Percentiles rank a stretch among this genome's conserved stretches.
Conservation (phyloP, 2,113 vertebrate genomes). For the Epinephelus fuscoguttatus region DNA sequence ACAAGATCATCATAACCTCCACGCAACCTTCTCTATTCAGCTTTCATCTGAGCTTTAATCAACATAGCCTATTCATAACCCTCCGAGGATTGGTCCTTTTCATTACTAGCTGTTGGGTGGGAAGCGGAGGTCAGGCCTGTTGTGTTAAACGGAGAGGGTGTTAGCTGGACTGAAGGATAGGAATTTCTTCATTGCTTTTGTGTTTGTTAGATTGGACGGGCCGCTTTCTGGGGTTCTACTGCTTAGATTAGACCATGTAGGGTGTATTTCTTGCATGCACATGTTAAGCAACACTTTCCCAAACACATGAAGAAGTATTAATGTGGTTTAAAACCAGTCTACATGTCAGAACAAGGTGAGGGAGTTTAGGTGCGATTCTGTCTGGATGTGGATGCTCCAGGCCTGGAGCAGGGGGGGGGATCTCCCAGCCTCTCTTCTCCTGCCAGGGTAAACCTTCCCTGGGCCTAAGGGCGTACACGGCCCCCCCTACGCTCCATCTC, state of each 20-base stretch:
- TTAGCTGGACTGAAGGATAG: constrained; percentile 43
- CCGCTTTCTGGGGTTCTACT: constrained; percentile 24
- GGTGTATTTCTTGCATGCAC: constrained; percentile 39
- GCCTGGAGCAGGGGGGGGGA: constrained; percentile 47
- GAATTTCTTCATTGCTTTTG: constrained; percentile 45
- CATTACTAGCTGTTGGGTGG: constrained; percentile 44
- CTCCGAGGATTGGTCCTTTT: constrained; percentile 35
- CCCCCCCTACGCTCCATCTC: constrained; percentile 23
- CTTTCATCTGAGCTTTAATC: constrained; percentile 72
- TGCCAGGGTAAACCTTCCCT: constrained; percentile 70
- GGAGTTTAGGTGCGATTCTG: constrained; percentile 60
- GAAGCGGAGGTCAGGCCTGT: constrained; percentile 55
- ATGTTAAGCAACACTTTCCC: constrained; percentile 54
- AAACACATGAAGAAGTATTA: constrained; percentile 48
- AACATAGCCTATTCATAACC: constrained; percentile 51
- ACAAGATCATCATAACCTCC: constrained; percentile 69
- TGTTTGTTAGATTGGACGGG: constrained; percentile 31
- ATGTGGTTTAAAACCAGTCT: constrained; percentile 47
- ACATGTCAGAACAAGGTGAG: constrained; percentile 67
- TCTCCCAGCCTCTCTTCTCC: constrained; percentile 65
- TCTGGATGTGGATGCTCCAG: constrained; percentile 68
- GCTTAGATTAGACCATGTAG: constrained; percentile 36
- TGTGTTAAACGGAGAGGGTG: constrained; percentile 55
- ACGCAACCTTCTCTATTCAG: constrained; percentile 59
- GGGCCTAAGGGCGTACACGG: constrained; percentile 37